phyloP scores from a whole-genome alignment of 1,140 invertebrate species.

The Panagrolaimus sp. region DNA sequence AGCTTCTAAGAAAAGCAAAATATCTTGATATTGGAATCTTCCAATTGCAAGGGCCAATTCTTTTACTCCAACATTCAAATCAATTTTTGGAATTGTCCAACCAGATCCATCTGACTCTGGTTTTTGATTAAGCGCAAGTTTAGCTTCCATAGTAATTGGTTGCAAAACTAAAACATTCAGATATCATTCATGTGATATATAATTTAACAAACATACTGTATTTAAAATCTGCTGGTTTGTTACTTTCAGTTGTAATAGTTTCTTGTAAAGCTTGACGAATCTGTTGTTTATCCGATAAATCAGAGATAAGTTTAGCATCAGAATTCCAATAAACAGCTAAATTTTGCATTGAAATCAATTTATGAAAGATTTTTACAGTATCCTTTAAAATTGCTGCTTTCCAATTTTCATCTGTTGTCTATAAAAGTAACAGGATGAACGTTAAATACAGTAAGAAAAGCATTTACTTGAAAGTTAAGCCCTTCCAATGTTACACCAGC shows the following conservation, averaged over 20 bases:
- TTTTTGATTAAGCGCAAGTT: constrained; percentile 83
- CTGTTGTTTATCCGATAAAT: constrained; percentile 37
- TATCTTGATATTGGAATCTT: constrained; percentile 73
- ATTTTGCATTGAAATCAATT: constrained; percentile 71
- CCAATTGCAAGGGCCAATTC: constrained; percentile 70
- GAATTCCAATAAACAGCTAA: constrained; percentile 86
- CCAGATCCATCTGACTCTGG: constrained; percentile 76
- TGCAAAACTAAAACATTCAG: constrained; percentile 71
- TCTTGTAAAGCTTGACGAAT: constrained; percentile 63
- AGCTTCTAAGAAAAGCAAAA: constrained; percentile 77
- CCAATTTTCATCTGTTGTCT: constrained; percentile 80
- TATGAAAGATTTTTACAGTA: constrained; percentile 60
- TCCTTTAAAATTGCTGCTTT: constrained; percentile 73
- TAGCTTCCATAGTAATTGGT: constrained; percentile 80
- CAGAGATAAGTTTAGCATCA: constrained; percentile 63
- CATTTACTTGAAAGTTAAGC: constrained; percentile 61
- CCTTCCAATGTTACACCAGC: constrained; percentile 74
- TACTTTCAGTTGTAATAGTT: constrained; percentile 69
- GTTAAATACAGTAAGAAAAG: no score
- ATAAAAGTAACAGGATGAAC: constrained; percentile 24
- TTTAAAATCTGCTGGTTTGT: constrained; percentile 67
- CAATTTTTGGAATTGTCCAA: constrained; percentile 80
- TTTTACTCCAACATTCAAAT: constrained; percentile 79
- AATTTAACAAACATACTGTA: constrained; percentile 71
- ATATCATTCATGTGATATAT: constrained; percentile 18